These are phyloP conservation scores for Branchellion lobata DNA, from an alignment of 2,888 invertebrate species.

Conservation along the genomic window DNA sequence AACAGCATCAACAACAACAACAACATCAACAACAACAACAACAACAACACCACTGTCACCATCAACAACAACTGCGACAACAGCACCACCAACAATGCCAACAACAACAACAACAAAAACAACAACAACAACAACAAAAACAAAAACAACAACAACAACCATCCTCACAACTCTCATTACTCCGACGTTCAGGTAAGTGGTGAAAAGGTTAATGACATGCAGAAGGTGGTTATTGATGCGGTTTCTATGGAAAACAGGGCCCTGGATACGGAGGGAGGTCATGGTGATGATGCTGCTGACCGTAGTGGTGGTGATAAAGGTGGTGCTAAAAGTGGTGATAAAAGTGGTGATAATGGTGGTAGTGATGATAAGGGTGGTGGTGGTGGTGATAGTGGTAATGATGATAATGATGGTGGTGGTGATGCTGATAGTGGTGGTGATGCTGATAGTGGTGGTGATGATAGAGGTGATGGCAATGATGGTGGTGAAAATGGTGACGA, in stretches of 20 bases:
- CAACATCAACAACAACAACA: no score
- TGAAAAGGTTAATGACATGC: no score
- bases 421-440: neutral
- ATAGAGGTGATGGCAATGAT: neutral
- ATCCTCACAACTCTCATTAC: no score
- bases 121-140: no score
- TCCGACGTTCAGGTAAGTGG: no score
- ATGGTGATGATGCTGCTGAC: neutral
- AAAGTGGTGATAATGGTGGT: neutral
- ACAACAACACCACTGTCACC: no score
- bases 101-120: no score
- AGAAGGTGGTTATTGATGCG: no score
- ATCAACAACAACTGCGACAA: no score
- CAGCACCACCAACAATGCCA: no score
- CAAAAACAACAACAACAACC: no score
- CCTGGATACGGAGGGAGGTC: neutral
- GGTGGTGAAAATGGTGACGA: neutral
- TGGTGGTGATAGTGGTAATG: neutral
- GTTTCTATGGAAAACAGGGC: neutral
- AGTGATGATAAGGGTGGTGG: neutral
- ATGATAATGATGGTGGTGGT: neutral
- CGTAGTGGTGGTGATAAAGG: neutral
- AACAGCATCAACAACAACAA: no score
- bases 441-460: neutral
- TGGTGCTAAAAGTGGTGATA: neutral